phyloP scores from a whole-genome alignment of 2,113 vertebrate genomes.

The Antechinus stuartii region DNA sequence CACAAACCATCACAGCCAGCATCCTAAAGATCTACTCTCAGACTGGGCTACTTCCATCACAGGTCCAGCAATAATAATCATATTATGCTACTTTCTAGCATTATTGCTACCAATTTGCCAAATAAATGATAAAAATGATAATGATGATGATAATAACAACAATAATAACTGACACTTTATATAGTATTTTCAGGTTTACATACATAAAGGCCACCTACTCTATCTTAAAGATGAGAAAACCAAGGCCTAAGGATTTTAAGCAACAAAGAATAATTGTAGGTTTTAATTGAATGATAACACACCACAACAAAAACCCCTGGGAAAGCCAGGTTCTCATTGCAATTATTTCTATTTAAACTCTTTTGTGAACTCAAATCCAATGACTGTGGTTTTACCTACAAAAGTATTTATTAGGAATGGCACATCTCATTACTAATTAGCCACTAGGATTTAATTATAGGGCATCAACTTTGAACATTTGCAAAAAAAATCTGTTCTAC shows the following conservation, averaged over 20 bases:
- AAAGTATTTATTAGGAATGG: constrained; percentile 27
- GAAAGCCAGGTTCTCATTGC: not conserved
- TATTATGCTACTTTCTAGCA: not conserved
- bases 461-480: constrained; percentile 44
- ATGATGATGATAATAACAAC: not conserved
- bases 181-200: not conserved
- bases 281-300: not conserved
- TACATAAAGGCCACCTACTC: not conserved
- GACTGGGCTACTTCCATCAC: not conserved
- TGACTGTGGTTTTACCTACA: not conserved
- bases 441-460: constrained; percentile 16
- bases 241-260: not conserved
- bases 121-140: not conserved
- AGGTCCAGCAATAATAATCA: not conserved
- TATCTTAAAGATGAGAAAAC: not conserved
- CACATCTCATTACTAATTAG: constrained; percentile 12
- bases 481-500: not conserved
- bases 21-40: not conserved
- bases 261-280: not conserved
- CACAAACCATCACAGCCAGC: not conserved
- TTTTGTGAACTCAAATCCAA: not conserved
- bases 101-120: constrained; percentile 36
- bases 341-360: not conserved
- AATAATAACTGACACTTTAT: not conserved
- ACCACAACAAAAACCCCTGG: not conserved